A percentile compares a stretch with the other conserved stretches of the same genome.
phyloP scores from a whole-genome alignment of 2,888 invertebrate genomes.

The Drosophila aldrichi region DNA sequence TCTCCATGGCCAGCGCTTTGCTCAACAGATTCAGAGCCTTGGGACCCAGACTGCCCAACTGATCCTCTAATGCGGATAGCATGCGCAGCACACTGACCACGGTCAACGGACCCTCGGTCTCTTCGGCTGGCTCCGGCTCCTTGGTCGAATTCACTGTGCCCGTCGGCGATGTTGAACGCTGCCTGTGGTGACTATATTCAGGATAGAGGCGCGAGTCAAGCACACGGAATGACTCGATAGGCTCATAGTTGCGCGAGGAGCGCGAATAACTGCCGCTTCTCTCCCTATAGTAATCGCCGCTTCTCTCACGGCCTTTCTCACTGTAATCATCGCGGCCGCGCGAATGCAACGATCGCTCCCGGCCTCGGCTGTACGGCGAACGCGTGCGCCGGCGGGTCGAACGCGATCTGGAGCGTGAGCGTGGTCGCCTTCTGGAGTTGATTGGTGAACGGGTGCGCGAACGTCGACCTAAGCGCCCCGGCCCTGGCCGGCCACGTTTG shows the following conservation, averaged over 20 bases:
- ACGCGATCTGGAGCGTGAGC: conserved; percentile 46
- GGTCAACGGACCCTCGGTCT: conserved; percentile 86
- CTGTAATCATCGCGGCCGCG: conserved; percentile 42
- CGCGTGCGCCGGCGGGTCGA: conserved; percentile 53
- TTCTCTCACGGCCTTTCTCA: conserved; percentile 14
- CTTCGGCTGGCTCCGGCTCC: conserved; percentile 52
- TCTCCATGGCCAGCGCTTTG: conserved; percentile 92
- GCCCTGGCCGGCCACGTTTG: conserved; percentile 39
- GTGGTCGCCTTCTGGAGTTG: conserved; percentile 34
- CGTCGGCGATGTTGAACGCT: conserved; percentile 42
- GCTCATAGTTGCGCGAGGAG: conserved; percentile 51
- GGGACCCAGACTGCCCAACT: conserved; percentile 93
- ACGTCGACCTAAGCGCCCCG: conserved; percentile 27
- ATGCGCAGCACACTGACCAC: conserved; percentile 90
- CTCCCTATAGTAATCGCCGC: conserved; percentile 30
- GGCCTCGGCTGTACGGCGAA: conserved; percentile 48
- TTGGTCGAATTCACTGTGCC: conserved; percentile 18
- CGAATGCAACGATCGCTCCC: conserved; percentile 40
- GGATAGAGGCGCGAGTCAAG: conserved; percentile 83
- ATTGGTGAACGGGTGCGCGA: conserved; percentile 57
- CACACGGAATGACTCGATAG: conserved; percentile 73
- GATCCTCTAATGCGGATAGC: conserved; percentile 92
- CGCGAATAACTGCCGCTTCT: conserved; percentile 42
- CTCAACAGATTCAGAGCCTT: conserved; percentile 91
- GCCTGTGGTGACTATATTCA: conserved; percentile 76